These are phyloP conservation scores for Reinhardtius hippoglossoides DNA, from an alignment of 2,113 vertebrate species.

Conservation along the genomic window DNA sequence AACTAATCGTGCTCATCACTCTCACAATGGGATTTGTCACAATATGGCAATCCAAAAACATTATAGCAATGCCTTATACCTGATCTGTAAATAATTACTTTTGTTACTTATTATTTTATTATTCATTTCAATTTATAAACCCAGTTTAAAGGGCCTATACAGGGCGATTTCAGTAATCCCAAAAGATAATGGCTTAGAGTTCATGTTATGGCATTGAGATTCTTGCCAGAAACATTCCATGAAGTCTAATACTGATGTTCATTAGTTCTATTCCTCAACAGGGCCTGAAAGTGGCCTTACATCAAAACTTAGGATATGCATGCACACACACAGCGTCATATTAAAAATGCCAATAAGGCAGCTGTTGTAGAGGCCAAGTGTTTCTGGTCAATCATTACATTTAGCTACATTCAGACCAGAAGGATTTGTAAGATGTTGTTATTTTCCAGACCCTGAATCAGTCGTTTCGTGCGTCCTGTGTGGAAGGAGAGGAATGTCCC, in stretches of 20 bases:
- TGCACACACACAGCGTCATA: not conserved
- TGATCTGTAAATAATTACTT: not conserved
- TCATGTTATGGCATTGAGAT: not conserved
- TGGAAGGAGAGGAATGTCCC: conserved; percentile 45
- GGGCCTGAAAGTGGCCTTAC: no score
- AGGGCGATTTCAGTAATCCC: no score
- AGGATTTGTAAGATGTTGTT: not conserved
- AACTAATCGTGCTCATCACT: no score
- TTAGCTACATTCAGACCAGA: conserved; percentile 4
- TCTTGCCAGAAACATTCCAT: no score
- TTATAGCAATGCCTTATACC: not conserved
- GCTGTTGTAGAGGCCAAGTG: not conserved
- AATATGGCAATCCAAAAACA: no score
- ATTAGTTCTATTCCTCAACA: no score
- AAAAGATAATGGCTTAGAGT: conserved; percentile 4
- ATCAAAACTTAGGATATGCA: no score
- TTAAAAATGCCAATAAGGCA: not conserved
- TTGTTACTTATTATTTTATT: no score
- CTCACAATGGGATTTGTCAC: no score
- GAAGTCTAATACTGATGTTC: no score
- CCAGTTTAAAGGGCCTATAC: no score
- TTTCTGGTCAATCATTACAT: not conserved
- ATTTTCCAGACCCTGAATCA: conserved; percentile 9
- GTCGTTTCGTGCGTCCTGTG: conserved; percentile 4
- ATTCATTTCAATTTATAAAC: no score